Evolutionary conservation across 2,888 invertebrate species (phyloP), one percentile per base, ranked within the genome.

Genomic region (Capitulum mitella): DNA sequence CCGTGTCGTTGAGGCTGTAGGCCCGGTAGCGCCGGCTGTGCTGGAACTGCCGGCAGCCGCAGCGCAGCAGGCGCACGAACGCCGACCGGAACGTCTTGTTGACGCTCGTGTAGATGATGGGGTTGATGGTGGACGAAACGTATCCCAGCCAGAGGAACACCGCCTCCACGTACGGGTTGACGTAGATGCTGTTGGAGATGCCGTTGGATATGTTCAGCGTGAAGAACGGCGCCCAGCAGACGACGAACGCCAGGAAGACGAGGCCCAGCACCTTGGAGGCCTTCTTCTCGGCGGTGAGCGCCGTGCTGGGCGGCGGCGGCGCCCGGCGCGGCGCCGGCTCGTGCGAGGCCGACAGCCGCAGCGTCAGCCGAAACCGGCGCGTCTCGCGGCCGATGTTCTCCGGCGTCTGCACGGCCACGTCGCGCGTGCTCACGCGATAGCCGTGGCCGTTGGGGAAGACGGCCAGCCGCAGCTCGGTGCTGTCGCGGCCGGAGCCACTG

Each of bases 201-300:
- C 92, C 93, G 29, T 94, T 93, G 82, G 95, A 87, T 84, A 97
- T 89, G 84, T 96, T 97, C 16, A 95, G 88, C 14, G 94, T 92
- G 86, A 97, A 97, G 87, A 97, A 97, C 14, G 97, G 96, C n/a
- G 95, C 93, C 96, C 97, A 97, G 64, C 96, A 89, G 70, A 96
- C 91, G 51, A 96, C 95, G 85, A 97, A 97, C 0, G 95, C 94
- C 86, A 95, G 94, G 87, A 97, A 97, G 1, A 97, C 96, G 0
- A 97, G 93, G 5, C 96, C 96, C 34, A 97, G 87, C 48, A 81
- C 97, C 87, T 97, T 96, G 26, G 97, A 97, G 0, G 98, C 98
- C 86, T 97, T 97, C 85, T 97, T 96, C 85, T 98, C 97, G 78
- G 95, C 89, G 90, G 0, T 93, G 92, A 83, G 93, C 93, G 83